Conservation (phyloP, 1,140 invertebrate species). For the Linepithema humile region DNA sequence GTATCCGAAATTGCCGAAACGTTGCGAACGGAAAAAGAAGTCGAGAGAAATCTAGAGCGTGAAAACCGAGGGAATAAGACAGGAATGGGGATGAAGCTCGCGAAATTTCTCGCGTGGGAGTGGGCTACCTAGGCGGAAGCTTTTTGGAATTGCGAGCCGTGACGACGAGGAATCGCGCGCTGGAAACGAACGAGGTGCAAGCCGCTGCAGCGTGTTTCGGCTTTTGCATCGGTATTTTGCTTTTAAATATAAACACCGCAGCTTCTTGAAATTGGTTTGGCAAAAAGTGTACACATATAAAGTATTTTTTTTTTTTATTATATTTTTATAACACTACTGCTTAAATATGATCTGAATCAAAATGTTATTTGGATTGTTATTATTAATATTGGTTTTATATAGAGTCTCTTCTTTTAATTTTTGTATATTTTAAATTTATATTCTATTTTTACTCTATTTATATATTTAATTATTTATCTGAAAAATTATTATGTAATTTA, state of each 20-base stretch:
- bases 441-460: too few relatives aligned
- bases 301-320: too few relatives aligned
- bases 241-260: not conserved
- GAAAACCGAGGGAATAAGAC: constrained; percentile 56
- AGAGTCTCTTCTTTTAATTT: not conserved
- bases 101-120: constrained; percentile 29
- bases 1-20: constrained; percentile 18
- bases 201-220: not conserved
- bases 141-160: constrained; percentile 52
- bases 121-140: constrained; percentile 28
- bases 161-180: constrained; percentile 54
- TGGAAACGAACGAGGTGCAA: constrained; percentile 28
- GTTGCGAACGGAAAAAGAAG: not conserved
- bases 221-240: not conserved
- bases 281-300: not conserved
- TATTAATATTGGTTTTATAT: not conserved
- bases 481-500: not conserved
- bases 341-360: not conserved
- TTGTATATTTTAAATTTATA: not conserved
- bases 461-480: not conserved
- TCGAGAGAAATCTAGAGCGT: constrained; percentile 40
- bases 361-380: not conserved
- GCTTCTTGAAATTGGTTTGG: not conserved
- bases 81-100: not conserved
- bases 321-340: not conserved